Evolutionary conservation across 2,113 vertebrate species (phyloP), one percentile per base, ranked within the genome.

Genomic region (Pao palembangensis): DNA sequence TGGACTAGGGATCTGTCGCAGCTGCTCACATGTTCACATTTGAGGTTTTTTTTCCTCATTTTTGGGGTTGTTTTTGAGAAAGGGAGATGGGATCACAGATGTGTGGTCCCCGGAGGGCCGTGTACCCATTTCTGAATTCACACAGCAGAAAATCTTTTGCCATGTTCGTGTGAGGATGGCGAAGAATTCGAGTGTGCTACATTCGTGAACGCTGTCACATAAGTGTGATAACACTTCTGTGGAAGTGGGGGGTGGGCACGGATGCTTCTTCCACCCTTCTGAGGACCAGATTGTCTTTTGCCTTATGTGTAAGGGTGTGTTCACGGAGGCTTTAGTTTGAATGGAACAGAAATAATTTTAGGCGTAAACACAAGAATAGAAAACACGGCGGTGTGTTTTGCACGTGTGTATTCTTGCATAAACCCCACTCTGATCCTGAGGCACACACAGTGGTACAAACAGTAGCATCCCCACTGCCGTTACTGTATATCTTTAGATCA

Each of bases 191-290:
- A 56, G 67, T 80, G 77, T 49, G 67, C 77, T 69, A 67, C 60
- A 61, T 76, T 55, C 61, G 62, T 21, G 65, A 83, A 80, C 47
- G 70, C 58, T 69, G 47, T 15, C 78, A 70, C 70, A 59, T 56
- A 48, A 54, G 75, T 77, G 73, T 38, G 74, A 82, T 58, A 52
- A 67, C 63, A 67, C 72, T 55, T 73, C 63, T 73, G 61, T 54
- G 52, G 50, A 64, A 60, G 56, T 23, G 21, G 21, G 21, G 21
- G 21, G 21, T 23, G 21, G 21, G 21, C 21, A 23, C 56, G 56
- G 55, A 34, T 14, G 31, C 23, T 6, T 0, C 49, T 4, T 19
- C 31, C 44, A 15, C 54, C 19, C 15, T 16, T 60, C 47, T 17
- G 19, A 52, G 56, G 68, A 53, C 34, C 21, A 18, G 3, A 25